These are phyloP conservation scores for Rhyacichthys aspro DNA, from an alignment of 2,797 vertebrate species.

Conservation along the genomic window DNA sequence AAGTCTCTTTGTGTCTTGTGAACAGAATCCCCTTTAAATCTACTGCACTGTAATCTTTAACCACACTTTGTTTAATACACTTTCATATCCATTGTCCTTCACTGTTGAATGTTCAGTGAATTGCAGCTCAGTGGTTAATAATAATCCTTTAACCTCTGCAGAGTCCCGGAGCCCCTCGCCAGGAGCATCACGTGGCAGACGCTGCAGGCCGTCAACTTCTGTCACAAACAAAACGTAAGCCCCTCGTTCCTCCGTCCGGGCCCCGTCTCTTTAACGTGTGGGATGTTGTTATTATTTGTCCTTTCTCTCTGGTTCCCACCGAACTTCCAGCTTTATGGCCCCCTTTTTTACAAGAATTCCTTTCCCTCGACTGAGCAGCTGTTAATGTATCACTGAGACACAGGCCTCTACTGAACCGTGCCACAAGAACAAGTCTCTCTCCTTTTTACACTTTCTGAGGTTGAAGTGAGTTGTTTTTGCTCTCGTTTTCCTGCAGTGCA, in stretches of 20 bases:
- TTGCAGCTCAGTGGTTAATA: not conserved
- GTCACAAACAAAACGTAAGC: conserved; percentile 89
- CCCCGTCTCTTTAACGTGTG: not conserved
- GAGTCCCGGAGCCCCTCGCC: conserved; percentile 88
- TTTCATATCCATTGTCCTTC: too few relatives aligned
- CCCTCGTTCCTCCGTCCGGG: not conserved
- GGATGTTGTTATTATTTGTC: too few relatives aligned
- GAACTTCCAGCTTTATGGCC: conserved; percentile 47
- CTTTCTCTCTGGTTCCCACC: conserved; percentile 36
- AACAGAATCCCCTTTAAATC: too few relatives aligned
- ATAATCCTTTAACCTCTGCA: conserved; percentile 42
- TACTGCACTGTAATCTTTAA: not conserved
- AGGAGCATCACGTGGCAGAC: conserved; percentile 95
- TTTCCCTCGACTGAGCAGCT: conserved; percentile 55
- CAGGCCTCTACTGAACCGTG: conserved; percentile 17
- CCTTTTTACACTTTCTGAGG: not conserved
- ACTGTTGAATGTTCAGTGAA: not conserved
- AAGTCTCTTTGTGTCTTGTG: too few relatives aligned
- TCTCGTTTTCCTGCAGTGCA: conserved; percentile 82
- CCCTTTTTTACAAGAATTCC: conserved; percentile 69
- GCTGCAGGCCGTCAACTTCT: conserved; percentile 94
- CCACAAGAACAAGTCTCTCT: not conserved
- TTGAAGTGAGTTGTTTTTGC: not conserved
- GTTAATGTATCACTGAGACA: conserved; percentile 67
- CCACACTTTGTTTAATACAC: too few relatives aligned